A percentile compares a stretch with the other conserved stretches of the same genome.
phyloP scores from a whole-genome alignment of 1,140 invertebrate genomes.

The Tenebrio molitor region DNA sequence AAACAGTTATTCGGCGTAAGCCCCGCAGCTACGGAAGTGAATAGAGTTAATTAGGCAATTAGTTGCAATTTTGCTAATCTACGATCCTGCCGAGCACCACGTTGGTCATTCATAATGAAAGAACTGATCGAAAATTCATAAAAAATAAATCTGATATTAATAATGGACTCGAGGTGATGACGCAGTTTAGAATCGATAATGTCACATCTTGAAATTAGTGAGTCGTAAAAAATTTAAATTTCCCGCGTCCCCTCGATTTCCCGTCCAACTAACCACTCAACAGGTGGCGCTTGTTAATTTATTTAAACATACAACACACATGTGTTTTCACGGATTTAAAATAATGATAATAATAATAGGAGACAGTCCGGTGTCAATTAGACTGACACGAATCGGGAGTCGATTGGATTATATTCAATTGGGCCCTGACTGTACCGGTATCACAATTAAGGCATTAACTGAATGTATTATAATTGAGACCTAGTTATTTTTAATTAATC shows the following conservation, averaged over 20 bases:
- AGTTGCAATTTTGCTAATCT: background rate
- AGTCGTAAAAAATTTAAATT: background rate
- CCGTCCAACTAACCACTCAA: slow-evolving; percentile 13
- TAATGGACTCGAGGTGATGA: slow-evolving; percentile 13
- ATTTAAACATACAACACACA: slow-evolving; percentile 30
- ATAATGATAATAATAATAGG: background rate
- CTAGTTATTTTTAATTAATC: slow-evolving; percentile 5
- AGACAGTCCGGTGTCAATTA: background rate
- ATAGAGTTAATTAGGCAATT: background rate
- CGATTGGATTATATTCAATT: background rate
- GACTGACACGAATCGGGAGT: background rate
- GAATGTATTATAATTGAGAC: background rate
- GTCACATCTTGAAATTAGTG: slow-evolving; percentile 3
- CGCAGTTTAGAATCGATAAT: slow-evolving; percentile 25
- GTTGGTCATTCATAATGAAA: background rate
- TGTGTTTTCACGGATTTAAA: slow-evolving; percentile 11
- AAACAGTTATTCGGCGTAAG: too few species aligned
- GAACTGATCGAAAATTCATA: slow-evolving; percentile 1
- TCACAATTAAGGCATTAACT: slow-evolving; percentile 3
- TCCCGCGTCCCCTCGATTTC: background rate
- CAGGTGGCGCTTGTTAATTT: slow-evolving; percentile 34
- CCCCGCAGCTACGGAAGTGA: too few species aligned
- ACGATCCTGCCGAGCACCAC: too few species aligned
- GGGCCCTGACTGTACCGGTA: background rate
- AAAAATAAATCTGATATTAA: slow-evolving; percentile 20